phyloP scores from a whole-genome alignment of 37 sponge, comb jelly and placozoan species.

The Agelas oroides region DNA sequence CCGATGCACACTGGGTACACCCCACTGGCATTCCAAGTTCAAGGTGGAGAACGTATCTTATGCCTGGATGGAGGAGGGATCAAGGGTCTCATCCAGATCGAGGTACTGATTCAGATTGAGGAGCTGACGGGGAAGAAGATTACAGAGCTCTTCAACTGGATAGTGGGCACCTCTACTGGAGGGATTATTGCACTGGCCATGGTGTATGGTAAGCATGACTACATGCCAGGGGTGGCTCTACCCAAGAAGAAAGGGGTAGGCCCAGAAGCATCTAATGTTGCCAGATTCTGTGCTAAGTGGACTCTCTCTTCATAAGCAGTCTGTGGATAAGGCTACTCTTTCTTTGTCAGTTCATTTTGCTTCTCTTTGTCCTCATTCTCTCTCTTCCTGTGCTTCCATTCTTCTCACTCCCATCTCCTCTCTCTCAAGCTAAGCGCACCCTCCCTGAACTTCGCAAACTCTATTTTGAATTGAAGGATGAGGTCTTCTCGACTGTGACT shows the following conservation, averaged over 20 bases:
- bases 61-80: slow-evolving; percentile 75
- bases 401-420: too few relatives aligned
- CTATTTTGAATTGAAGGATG: slow-evolving; percentile 61
- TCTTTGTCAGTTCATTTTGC: too few relatives aligned
- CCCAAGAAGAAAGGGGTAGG: too few relatives aligned
- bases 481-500: slow-evolving; percentile 21
- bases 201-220: slow-evolving; percentile 54
- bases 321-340: too few relatives aligned
- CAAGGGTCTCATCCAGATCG: slow-evolving; percentile 62
- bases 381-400: too few relatives aligned
- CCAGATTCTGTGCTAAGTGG: too few relatives aligned
- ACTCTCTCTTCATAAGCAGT: too few relatives aligned
- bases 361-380: too few relatives aligned
- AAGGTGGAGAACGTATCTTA: slow-evolving; percentile 42
- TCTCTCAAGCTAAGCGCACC: not conserved
- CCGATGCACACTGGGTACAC: too few relatives aligned
- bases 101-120: slow-evolving; percentile 57
- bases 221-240: too few relatives aligned
- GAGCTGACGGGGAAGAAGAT: slow-evolving; percentile 56
- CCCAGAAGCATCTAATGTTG: too few relatives aligned
- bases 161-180: slow-evolving; percentile 69
- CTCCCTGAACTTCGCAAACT: slow-evolving; percentile 25
- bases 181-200: slow-evolving; percentile 66
- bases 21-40: too few relatives aligned
- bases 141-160: slow-evolving; percentile 74